Evolutionary conservation across 2,888 invertebrate genomes (phyloP), one percentile per base, ranked within the genome.

Genomic region (Meteorus cinctellus): DNA sequence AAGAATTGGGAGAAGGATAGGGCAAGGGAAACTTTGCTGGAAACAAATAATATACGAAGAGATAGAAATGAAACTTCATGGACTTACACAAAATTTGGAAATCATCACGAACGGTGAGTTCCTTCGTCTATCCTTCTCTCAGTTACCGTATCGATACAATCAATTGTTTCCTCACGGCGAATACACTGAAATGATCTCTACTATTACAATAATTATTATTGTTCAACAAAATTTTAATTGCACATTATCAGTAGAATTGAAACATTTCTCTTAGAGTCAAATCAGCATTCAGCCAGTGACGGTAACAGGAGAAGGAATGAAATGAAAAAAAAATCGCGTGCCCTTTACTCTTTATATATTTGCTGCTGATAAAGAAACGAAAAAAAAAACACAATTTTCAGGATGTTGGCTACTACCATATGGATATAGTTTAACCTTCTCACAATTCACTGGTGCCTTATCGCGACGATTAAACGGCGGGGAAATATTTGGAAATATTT

Each of bases 51-150:
- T 79, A 79, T 68, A 72, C 80, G 80, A 82, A 79, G 82, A 83
- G 84, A 60, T 55, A 62, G 19, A 65, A 74, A 70, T 45, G 79
- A 79, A 78, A 82, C 82, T 85, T 81, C 81, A 84, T 84, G 84
- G 84, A 82, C 82, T 80, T 82, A 81, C 80, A 80, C 80, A 79
- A 81, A 78, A 83, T 83, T 81, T 74, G 78, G 74, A 80, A 80
- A 80, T 82, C 86, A 84, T 84, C 84, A 55, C 75, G 77, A 84
- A 84, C 81, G 89, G 89, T 89, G 89, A 89, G 89, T 89, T 86
- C 82, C 88, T 89, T 89, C 86, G 87, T 88, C 89, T 89, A 86
- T 89, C 89, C 89, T 89, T 89, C 89, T 89, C 89, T 88, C 88
- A 84, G 83, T 86, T 85, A 84, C 83, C 82, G 80, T 79, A 82